Percentiles rank a stretch among this genome's conserved stretches.
These are phyloP conservation scores for Ephialtes manifestator DNA, from an alignment of 2,888 invertebrate genomes.

Conservation along the genomic window DNA sequence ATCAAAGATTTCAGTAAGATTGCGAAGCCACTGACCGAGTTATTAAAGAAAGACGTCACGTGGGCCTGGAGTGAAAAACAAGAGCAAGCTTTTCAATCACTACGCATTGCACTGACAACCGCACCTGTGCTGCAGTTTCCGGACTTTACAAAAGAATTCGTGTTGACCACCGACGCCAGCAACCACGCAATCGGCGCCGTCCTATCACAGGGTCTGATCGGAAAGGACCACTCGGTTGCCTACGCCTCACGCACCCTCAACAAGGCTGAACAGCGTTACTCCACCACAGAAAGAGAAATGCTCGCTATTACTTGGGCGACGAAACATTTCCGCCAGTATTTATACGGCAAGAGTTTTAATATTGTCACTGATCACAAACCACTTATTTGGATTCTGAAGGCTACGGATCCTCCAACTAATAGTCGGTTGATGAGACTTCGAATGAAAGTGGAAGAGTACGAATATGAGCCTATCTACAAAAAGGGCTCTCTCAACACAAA, in stretches of 20 bases:
- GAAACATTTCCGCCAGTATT: constrained; percentile 63
- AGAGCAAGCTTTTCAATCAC: constrained; percentile 25
- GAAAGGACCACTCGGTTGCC: constrained; percentile 43
- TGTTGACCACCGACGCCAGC: constrained; percentile 49
- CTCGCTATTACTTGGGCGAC: constrained; percentile 54
- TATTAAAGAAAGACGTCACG: background rate
- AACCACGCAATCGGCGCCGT: constrained; percentile 49
- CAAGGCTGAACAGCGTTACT: constrained; percentile 47
- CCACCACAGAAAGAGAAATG: constrained; percentile 59
- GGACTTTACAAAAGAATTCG: constrained; percentile 30
- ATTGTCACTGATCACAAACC: constrained; percentile 66
- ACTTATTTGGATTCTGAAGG: constrained; percentile 53
- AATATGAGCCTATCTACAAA: constrained; percentile 57
- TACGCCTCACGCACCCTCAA: constrained; percentile 7
- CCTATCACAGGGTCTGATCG: constrained; percentile 48
- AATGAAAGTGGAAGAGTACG: constrained; percentile 60
- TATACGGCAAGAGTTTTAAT: constrained; percentile 63
- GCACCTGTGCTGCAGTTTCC: constrained; percentile 54
- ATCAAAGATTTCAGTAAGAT: constrained; percentile 20
- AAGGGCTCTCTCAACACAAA: constrained; percentile 55
- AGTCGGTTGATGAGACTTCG: constrained; percentile 50
- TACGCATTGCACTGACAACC: constrained; percentile 16
- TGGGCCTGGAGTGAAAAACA: constrained; percentile 12
- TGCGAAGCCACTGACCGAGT: background rate
- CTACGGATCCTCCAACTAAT: constrained; percentile 45